Base-by-base conservation (phyloP, 2,113 vertebrate species). In the Ranitomeya variabilis region DNA sequence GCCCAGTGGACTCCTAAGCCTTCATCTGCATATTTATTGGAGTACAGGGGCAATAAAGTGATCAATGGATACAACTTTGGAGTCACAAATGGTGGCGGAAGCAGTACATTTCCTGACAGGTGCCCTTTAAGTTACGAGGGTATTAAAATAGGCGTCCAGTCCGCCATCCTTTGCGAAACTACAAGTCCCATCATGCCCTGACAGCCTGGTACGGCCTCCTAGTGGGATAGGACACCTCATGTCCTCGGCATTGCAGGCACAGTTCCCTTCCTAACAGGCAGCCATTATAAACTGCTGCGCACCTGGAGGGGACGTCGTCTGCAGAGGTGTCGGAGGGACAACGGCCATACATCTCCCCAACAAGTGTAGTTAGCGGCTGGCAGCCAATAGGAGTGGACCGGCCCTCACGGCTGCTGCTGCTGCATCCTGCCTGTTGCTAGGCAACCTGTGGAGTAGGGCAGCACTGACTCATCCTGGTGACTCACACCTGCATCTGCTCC, bases 371-470 rank as follows among this genome's bases (percentile, higher is more conserved):
- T 62, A 18, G 55, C 11, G 14, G 14, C 26, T 11, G 1, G 57
- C 26, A n/a, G n/a, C n/a, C n/a, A n/a, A n/a, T n/a, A n/a, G 26
- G 60, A 15, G 59, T 18, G 74, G 85, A 86, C 85, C 67, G 59
- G 85, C 64, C 74, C 6, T 66, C 85, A 12, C 78, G 16, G 74
- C 37, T 45, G 21, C 76, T 26, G 74, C 37, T 45, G 21, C 76
- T 26, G 84, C 84, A 86, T 77, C 84, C 52, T 18, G 23, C 10
- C 59, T 14, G 87, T 88, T 88, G 87, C 87, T 83, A 88, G 67
- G 87, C 80, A 64, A 57, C 86, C 67, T 12, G 45, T 26, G 21
- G 83, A 85, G 83, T 18, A 12, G 86, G 73, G 76, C 60, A 54
- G 60, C 45, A 21, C 51, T 87, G 86, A 87, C 74, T 87, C 86